Conservation (phyloP, 2,797 vertebrate species). For the Typhlichthys subterraneus region DNA sequence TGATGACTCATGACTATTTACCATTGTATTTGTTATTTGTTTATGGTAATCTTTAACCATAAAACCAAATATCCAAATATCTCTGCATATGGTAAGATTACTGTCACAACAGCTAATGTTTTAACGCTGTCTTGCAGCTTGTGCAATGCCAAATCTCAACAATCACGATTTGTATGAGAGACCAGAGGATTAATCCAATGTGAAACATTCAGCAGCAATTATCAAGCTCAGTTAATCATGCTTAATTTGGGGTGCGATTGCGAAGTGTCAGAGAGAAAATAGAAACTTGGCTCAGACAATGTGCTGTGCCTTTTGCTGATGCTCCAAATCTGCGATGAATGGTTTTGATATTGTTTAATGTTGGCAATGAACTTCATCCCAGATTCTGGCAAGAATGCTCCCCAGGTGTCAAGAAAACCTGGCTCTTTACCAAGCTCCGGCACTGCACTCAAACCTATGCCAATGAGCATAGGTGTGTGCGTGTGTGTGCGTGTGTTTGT, state of each 20-base stretch:
- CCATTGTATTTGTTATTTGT: neutral
- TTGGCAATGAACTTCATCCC: conserved; percentile 60
- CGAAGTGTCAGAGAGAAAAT: conserved; percentile 53
- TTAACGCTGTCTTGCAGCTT: neutral
- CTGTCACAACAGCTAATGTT: conserved; percentile 11
- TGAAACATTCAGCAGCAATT: conserved; percentile 29
- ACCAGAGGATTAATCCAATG: conserved; percentile 17
- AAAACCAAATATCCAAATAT: neutral
- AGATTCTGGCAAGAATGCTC: conserved; percentile 58
- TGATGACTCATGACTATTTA: neutral
- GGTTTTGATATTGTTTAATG: conserved; percentile 56
- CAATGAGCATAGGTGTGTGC: conserved; percentile 57
- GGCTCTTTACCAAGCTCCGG: conserved; percentile 65
- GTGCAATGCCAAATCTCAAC: conserved; percentile 1
- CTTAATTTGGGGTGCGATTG: conserved; percentile 39
- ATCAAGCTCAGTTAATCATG: conserved; percentile 39
- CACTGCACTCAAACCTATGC: conserved; percentile 46
- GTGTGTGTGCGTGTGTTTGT: conserved; percentile 10
- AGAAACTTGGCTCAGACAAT: conserved; percentile 59
- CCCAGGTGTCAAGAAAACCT: conserved; percentile 71
- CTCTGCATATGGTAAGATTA: neutral
- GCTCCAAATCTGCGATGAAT: conserved; percentile 56
- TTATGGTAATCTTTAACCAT: neutral
- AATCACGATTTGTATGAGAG: conserved; percentile 13
- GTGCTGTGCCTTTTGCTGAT: conserved; percentile 54